Percentiles rank a stretch among this genome's conserved stretches.
Evolutionary conservation across 2,888 invertebrate genomes (phyloP).

Genomic region (Drosophila tripunctata): DNA sequence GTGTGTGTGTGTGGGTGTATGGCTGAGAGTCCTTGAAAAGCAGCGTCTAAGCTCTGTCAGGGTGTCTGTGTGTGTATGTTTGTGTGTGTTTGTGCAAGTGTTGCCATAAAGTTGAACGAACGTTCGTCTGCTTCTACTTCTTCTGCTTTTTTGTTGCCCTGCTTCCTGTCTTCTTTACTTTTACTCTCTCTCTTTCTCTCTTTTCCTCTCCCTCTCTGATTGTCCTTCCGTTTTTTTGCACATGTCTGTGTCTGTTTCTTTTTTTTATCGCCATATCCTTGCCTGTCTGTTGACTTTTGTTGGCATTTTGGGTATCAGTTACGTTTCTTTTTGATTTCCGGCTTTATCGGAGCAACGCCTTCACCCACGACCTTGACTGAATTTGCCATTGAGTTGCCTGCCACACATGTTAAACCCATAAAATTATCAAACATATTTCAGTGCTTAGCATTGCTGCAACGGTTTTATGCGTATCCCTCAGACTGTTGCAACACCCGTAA

Average conservation of each 20-base stretch:
- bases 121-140: slow-evolving; percentile 38
- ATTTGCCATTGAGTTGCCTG: not conserved
- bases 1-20: slow-evolving; percentile 39
- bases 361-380: slow-evolving; percentile 46
- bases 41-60: slow-evolving; percentile 63
- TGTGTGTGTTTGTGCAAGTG: slow-evolving; percentile 13
- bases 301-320: slow-evolving; percentile 47
- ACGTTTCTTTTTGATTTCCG: slow-evolving; percentile 28
- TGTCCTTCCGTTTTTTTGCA: too few relatives aligned
- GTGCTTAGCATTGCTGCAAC: slow-evolving; percentile 29
- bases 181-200: not conserved
- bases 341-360: slow-evolving; percentile 25
- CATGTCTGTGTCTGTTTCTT: not conserved
- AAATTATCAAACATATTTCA: slow-evolving; percentile 33
- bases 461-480: slow-evolving; percentile 18
- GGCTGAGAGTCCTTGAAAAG: slow-evolving; percentile 68
- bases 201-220: slow-evolving; percentile 1
- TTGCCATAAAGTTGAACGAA: slow-evolving; percentile 68
- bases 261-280: slow-evolving; percentile 23
- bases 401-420: slow-evolving; percentile 1
- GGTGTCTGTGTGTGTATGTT: slow-evolving; percentile 1
- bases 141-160: too few relatives aligned
- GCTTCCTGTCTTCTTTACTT: slow-evolving; percentile 21
- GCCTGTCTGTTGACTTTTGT: slow-evolving; percentile 47
- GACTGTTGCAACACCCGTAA: not conserved